Evolutionary conservation across 2,113 vertebrate genomes (phyloP), one percentile per base, ranked within the genome.

Genomic region (Corvus hawaiiensis): DNA sequence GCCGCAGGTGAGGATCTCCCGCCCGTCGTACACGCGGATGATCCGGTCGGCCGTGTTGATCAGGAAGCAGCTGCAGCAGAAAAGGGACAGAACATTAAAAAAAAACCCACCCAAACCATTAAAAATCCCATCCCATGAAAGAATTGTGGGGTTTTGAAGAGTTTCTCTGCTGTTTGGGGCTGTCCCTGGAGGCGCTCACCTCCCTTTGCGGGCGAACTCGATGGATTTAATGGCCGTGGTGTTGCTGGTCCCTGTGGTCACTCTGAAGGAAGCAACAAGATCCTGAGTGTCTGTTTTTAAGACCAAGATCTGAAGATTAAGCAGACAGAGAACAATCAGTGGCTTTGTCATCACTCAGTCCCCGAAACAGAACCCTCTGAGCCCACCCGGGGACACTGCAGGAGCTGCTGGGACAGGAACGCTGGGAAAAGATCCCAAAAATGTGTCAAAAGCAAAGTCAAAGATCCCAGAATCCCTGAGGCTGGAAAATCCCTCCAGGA

Each of bases 191-290:
- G 41, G 19, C 4, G 37, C 97, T 98, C 92, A 99, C 99, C 99
- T 99, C 78, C 99, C 99, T 92, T 99, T 99, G 77, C 99, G 98
- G 64, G 99, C 99, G 96, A 99, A 99, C 89, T 99, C 99, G 21
- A 99, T 99, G 16, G 99, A 99, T 93, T 99, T 99, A 89, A 99
- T 99, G 78, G 99, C 99, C 1, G 99, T 99, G 85, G 99, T 99
- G 98, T 99, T 99, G 98, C 99, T 99, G 95, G 99, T 99, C 48
- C 99, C 99, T 17, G 99, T 99, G 27, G 99, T 99, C 79, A 99
- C 99, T 97, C 99, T 98, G 98, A 99, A 99, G 61, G 99, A 99
- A 63, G 99, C 99, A 93, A 99, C 99, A 80, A 99, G 98, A 85
- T 99, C 99, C 98, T 99, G 99, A 88, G 98, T 99, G 96, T 99